Evolutionary conservation across 2,113 vertebrate species (phyloP).

Genomic region (Romanogobio albipinnatus): DNA sequence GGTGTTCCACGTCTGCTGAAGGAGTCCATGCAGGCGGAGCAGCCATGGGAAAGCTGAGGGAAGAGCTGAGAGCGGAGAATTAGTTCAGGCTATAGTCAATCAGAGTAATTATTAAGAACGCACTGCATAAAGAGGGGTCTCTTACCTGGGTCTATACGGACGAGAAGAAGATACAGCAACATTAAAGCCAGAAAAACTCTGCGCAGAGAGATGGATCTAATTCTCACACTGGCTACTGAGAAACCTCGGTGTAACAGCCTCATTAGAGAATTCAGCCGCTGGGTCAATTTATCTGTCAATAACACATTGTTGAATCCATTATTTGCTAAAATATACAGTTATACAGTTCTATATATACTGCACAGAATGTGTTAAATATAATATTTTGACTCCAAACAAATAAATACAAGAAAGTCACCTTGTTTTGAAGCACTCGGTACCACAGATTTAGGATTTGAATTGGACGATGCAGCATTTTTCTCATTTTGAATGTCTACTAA

Average conservation of each 20-base stretch:
- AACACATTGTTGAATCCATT: not conserved
- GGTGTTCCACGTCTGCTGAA: slow-evolving; percentile 72
- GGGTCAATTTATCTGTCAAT: slow-evolving; percentile 71
- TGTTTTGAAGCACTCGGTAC: slow-evolving; percentile 25
- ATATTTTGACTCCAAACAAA: not conserved
- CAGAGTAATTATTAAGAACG: not conserved
- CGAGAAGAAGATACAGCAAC: slow-evolving; percentile 83
- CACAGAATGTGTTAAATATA: not conserved
- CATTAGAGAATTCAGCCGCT: slow-evolving; percentile 74
- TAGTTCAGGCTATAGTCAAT: not conserved
- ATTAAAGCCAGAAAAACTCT: slow-evolving; percentile 79
- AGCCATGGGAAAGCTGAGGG: slow-evolving; percentile 77
- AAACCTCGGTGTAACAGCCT: slow-evolving; percentile 75
- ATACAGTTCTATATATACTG: not conserved
- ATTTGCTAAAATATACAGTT: not conserved
- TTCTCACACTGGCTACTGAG: slow-evolving; percentile 62
- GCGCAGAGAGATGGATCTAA: slow-evolving; percentile 75
- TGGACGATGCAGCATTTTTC: slow-evolving; percentile 9
- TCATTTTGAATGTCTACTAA: slow-evolving; percentile 68
- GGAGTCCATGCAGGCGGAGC: slow-evolving; percentile 70
- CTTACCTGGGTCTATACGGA: slow-evolving; percentile 88
- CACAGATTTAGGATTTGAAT: slow-evolving; percentile 1
- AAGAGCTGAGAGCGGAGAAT: slow-evolving; percentile 63
- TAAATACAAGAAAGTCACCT: slow-evolving; percentile 60
- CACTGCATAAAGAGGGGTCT: not conserved